Conservation (phyloP, 2,797 vertebrate species). For the Typhlichthys eigenmanni region DNA sequence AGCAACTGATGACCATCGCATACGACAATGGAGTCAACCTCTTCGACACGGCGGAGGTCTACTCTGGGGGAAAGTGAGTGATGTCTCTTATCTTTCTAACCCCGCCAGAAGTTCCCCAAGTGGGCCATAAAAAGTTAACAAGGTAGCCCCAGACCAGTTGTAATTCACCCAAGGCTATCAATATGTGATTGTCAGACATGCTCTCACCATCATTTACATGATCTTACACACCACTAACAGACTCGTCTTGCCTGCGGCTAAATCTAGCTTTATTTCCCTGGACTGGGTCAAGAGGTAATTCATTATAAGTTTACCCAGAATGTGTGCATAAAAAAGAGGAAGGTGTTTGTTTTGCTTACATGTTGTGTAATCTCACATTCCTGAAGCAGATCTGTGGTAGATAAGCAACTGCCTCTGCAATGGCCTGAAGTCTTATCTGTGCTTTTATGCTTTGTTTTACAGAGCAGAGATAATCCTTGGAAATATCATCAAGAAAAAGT, state of each 20-base stretch:
- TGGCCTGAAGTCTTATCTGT: slow-evolving; percentile 46
- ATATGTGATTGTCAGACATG: slow-evolving; percentile 19
- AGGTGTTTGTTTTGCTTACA: not conserved
- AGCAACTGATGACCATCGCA: slow-evolving; percentile 93
- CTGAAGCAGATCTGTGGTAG: slow-evolving; percentile 40
- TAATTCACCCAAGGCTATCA: slow-evolving; percentile 23
- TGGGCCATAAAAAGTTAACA: too few species aligned
- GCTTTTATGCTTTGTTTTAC: slow-evolving; percentile 32
- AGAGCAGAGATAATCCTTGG: slow-evolving; percentile 97
- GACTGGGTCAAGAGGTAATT: slow-evolving; percentile 34
- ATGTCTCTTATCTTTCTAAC: slow-evolving; percentile 22
- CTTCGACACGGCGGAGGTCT: slow-evolving; percentile 93
- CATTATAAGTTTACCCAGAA: slow-evolving; percentile 38
- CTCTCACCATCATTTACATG: slow-evolving; percentile 46
- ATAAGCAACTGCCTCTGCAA: slow-evolving; percentile 21
- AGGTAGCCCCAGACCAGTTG: slow-evolving; percentile 22
- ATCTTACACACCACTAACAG: slow-evolving; percentile 46
- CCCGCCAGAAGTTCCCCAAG: not conserved
- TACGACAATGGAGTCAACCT: slow-evolving; percentile 93
- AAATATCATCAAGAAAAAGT: slow-evolving; percentile 98
- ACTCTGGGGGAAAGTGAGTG: slow-evolving; percentile 82
- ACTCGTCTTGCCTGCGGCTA: slow-evolving; percentile 40
- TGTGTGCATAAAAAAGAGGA: slow-evolving; percentile 1
- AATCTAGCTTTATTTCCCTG: slow-evolving; percentile 22
- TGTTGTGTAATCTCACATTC: too few species aligned